Base-by-base conservation (phyloP, 2,797 vertebrate species). In the Dicrostonyx torquatus region DNA sequence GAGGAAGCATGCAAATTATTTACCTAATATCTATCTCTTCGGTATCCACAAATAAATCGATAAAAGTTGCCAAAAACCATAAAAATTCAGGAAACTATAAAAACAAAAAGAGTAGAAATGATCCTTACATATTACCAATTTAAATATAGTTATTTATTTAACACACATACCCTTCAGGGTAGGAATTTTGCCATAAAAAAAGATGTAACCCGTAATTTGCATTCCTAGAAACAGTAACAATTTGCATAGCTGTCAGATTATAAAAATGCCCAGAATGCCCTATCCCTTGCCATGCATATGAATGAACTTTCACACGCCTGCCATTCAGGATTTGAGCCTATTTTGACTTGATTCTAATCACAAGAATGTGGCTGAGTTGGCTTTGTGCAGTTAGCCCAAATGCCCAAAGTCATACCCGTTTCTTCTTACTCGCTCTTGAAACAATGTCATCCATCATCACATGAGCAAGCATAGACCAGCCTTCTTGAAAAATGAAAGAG, bases 231-330 rank as follows among this genome's bases (percentile, higher is more conserved):
- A 80, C 2, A 70, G 1, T 58, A 72, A 72, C 31, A 76, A 50
- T 50, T 78, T 89, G 26, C 15, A 91, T 92, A 60, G 43, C 22
- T 89, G 48, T 11, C 26, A 68, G 75, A 60, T 45, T 82, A 86
- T 55, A n/a, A 86, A 91, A 89, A 45, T 88, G 6, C 22, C n/a
- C 48, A 78, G 53, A 87, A 77, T 87, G 75, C 34, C 90, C 64
- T 31, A 43, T 5, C 24, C 10, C 5, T 66, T 84, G 29, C 5
- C 6, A 75, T 9, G 68, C 43, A 13, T 40, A 37, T 50, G 4
- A 40, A 34, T 11, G 40, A 37, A 91, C 34, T 73, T 89, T 70
- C 92, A 31, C 43, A 48, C 12, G 53, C 40, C 48, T 60, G 6
- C 8, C 26, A 45, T 77, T 53, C 14, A 68, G 45, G 75, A 43